A percentile compares a stretch with the other conserved stretches of the same genome.
phyloP scores from a whole-genome alignment of 2,113 vertebrate species.

The Alethe castanea region DNA sequence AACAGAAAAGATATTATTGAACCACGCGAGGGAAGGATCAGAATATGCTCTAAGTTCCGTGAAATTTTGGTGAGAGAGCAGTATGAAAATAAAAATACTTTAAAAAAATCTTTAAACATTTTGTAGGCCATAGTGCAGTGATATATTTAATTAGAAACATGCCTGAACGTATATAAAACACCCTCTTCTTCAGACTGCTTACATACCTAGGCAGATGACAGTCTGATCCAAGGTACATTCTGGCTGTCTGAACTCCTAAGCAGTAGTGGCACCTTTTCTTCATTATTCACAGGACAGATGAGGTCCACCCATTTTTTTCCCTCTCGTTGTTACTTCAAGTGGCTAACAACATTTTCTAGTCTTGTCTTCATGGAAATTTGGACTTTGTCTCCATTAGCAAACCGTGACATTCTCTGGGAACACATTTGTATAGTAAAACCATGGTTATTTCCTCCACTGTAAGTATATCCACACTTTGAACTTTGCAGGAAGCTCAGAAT shows the following conservation, averaged over 20 bases:
- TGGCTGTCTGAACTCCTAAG: not conserved
- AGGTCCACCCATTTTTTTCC: not conserved
- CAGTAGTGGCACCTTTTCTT: not conserved
- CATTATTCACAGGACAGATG: not conserved
- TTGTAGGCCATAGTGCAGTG: not conserved
- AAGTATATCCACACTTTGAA: not conserved
- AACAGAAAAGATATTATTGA: not conserved
- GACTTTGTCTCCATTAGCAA: not conserved
- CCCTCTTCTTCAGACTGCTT: not conserved
- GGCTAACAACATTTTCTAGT: not conserved
- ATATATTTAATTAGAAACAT: not conserved
- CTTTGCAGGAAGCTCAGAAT: not conserved
- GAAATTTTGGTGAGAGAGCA: not conserved
- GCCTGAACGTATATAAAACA: not conserved
- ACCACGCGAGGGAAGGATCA: accelerated
- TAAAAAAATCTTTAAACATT: not conserved
- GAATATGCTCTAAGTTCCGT: not conserved
- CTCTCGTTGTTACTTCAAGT: not conserved
- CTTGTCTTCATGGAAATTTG: not conserved
- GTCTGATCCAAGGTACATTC: not conserved
- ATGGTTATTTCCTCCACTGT: not conserved
- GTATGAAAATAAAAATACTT: not conserved
- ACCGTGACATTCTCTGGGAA: not conserved
- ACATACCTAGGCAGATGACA: not conserved
- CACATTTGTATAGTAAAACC: not conserved